Base-by-base conservation (phyloP, 2,888 invertebrate species). In the Trachelus iudaicus region DNA sequence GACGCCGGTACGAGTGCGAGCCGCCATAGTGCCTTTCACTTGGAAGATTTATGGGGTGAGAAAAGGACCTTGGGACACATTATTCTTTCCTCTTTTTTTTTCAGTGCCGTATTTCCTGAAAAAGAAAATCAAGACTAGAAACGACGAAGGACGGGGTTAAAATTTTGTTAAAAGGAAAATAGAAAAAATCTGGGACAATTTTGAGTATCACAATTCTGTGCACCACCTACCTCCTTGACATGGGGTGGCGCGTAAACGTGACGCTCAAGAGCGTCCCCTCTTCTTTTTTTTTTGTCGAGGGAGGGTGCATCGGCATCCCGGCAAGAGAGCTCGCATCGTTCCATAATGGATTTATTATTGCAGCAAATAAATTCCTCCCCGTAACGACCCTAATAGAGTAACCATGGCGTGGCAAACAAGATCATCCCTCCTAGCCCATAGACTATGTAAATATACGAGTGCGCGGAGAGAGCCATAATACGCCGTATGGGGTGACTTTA, bases 261-360 rank as follows among this genome's bases (percentile, higher is more conserved):
- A 56, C 56, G 56, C 56, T 56, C 56, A 56, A 56, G 56, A 56
- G 56, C 9, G 23, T 23, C 23, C 37, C 37, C 37, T 9, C 56
- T 56, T 23, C 6, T 56, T 40, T 40, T 6, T 23, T 56, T 56
- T 2, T 56, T 56, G 56, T 9, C 31, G 9, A 34, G 71, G 31
- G 71, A 33, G 71, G 33, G 71, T 34, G 71, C 82, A 80, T 56
- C 56, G 56, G 56, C 85, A 83, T 83, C 83, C 84, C 81, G 79
- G 71, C 81, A 79, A 82, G 75, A 83, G 83, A 85, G 82, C 82
- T 81, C 83, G 84, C 86, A 83, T 84, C 81, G 85, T 85, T 85
- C 86, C 83, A 84, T 90, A 91, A 91, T 91, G 89, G 90, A 91
- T 91, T 91, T 91, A 91, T 91, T 90, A 91, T 91, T 88, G 90